phyloP scores from a whole-genome alignment of 2,888 invertebrate species.

The Crematogaster levior region DNA sequence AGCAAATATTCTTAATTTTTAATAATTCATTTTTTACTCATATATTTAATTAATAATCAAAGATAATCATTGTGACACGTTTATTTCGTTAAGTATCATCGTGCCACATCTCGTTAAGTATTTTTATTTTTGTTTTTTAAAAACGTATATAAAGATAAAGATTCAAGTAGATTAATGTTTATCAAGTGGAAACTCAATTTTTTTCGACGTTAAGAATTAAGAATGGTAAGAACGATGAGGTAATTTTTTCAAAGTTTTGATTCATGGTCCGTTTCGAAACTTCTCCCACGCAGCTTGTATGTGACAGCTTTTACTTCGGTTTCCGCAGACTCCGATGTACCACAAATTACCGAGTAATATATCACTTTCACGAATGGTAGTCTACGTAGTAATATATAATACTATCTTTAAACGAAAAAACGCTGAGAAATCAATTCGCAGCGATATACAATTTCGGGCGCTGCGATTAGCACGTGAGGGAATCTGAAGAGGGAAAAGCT shows the following conservation, averaged over 20 bases:
- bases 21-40: not conserved
- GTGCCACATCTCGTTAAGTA: not conserved
- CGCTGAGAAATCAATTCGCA: conserved; percentile 28
- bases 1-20: not conserved
- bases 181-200: not conserved
- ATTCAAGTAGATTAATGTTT: not conserved
- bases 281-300: conserved; percentile 8
- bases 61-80: not conserved
- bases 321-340: conserved; percentile 38
- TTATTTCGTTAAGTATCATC: too few species aligned
- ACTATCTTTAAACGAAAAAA: conserved; percentile 21
- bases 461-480: conserved; percentile 1
- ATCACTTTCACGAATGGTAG: conserved; percentile 10
- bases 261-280: not conserved
- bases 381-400: conserved; percentile 42
- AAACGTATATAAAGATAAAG: not conserved
- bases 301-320: conserved; percentile 46
- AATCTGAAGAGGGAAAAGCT: not conserved
- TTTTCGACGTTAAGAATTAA: not conserved
- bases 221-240: not conserved
- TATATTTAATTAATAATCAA: not conserved
- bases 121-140: not conserved
- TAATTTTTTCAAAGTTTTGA: conserved; percentile 1
- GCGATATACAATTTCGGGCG: conserved; percentile 30
- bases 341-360: conserved; percentile 30